Evolutionary conservation across 1,140 invertebrate species (phyloP), one percentile per base, ranked within the genome.

Genomic region (Drosophila kurseongensis): DNA sequence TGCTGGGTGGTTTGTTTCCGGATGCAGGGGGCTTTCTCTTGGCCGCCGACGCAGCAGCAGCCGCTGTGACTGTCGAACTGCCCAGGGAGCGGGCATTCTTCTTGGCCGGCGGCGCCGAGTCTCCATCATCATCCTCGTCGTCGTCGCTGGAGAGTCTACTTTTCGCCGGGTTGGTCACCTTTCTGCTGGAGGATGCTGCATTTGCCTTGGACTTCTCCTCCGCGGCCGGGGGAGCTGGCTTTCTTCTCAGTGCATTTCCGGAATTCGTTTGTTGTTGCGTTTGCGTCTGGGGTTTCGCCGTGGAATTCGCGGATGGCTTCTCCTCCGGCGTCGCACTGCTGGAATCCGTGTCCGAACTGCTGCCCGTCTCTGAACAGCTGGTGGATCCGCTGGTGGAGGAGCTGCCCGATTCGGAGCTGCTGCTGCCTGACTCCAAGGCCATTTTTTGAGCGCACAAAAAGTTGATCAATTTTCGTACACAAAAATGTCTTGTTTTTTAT

Each of bases 311-410:
- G 32, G 63, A 18, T 12, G 78, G 56, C 44, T 90, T 90, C 29
- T 88, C 86, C 14, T 82, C 72, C 27, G 78, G 63, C 23, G 68
- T 68, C 5, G 82, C 54, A 72, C 95, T 96, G 12, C 95, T 95
- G n/a, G 95, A 95, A 47, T 94, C 95, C 0, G 95, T 95, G 52
- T 95, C 95, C 0, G 95, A 96, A 16, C 95, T 95, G 76, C 81
- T 88, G 44, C 82, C 89, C 1, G 81, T 81, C 38, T 92, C 91
- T 0, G 91, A 78, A 41, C 90, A 79, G 52, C 95, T 95, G 74
- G 94, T 95, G 29, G 82, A 86, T 2, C 82, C 82, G 50, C 95
- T 95, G 1, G 94, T 94, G 4, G 93, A 93, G 0, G 93, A 94
- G 18, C 95, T 95, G 55, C 94, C 95, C 18, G 95, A 67, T 94